Evolutionary conservation across 2,888 invertebrate species (phyloP).

Genomic region (Himalopsyche japonica): DNA sequence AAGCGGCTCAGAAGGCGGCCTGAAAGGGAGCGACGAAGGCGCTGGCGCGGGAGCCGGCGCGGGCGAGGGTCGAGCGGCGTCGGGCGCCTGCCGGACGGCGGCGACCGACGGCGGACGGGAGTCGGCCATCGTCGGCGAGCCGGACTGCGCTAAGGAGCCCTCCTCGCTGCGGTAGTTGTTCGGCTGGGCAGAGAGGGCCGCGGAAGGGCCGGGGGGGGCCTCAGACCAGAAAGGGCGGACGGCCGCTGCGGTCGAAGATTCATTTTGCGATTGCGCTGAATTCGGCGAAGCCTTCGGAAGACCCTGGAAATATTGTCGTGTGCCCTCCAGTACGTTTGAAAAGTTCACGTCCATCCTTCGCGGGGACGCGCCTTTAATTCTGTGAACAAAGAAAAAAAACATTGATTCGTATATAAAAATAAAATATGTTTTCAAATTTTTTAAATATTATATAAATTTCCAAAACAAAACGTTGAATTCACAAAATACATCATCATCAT

Average conservation of each 20-base stretch:
- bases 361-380: constrained; percentile 25
- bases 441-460: too few relatives aligned
- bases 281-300: constrained; percentile 65
- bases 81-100: constrained; percentile 47
- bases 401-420: not conserved
- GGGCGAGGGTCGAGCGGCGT: constrained; percentile 49
- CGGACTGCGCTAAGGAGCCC: constrained; percentile 47
- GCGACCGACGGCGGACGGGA: constrained; percentile 57
- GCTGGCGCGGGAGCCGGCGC: constrained; percentile 45
- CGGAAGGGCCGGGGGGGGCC: constrained; percentile 45
- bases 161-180: constrained; percentile 45
- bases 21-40: constrained; percentile 50
- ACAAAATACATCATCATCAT: too few relatives aligned
- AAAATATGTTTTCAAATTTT: too few relatives aligned
- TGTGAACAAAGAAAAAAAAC: constrained; percentile 25
- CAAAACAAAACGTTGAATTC: too few relatives aligned
- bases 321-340: constrained; percentile 82
- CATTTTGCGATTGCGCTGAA: constrained; percentile 48
- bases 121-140: constrained; percentile 42
- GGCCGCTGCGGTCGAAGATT: constrained; percentile 55
- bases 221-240: constrained; percentile 46
- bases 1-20: constrained; percentile 57
- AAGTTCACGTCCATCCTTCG: constrained; percentile 75
- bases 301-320: constrained; percentile 82
- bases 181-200: constrained; percentile 43